phyloP scores from a whole-genome alignment of 2,888 invertebrate species.

The Leucoma salicis region DNA sequence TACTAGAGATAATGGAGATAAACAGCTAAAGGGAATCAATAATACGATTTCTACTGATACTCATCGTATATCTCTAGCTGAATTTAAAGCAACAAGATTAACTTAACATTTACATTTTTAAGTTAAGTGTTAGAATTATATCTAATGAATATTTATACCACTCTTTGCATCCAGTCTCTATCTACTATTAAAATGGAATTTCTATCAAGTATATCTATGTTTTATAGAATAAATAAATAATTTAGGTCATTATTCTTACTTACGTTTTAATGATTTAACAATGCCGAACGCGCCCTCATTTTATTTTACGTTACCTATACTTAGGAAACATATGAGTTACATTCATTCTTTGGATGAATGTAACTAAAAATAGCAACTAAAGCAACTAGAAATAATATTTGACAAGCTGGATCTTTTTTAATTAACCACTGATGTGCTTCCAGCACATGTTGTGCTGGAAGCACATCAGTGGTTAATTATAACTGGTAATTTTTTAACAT shows the following conservation, averaged over 20 bases:
- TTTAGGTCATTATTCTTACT: constrained; percentile 2
- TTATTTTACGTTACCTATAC: too few species aligned
- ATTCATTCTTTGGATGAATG: too few species aligned
- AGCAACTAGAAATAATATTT: too few species aligned
- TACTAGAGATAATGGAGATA: constrained; percentile 36
- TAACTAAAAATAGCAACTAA: too few species aligned
- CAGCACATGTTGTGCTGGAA: too few species aligned
- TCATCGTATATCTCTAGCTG: constrained; percentile 24
- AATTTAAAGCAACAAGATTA: constrained; percentile 35
- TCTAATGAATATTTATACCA: constrained; percentile 34
- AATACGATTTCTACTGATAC: constrained; percentile 32
- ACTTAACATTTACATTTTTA: constrained; percentile 33
- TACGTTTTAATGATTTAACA: not conserved
- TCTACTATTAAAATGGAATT: constrained; percentile 10
- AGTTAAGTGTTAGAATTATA: constrained; percentile 33
- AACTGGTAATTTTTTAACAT: too few species aligned
- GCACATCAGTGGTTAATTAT: too few species aligned
- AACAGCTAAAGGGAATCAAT: constrained; percentile 40
- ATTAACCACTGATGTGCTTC: too few species aligned
- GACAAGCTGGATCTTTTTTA: too few species aligned
- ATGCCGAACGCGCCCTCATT: too few species aligned
- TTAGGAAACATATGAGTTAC: too few species aligned
- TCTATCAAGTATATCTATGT: too few species aligned
- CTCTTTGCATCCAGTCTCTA: constrained; percentile 13
- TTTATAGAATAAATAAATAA: not conserved